Evolutionary conservation across 1,140 invertebrate genomes (phyloP), one percentile per base, ranked within the genome.

Genomic region (Luehdorfia chinensis): DNA sequence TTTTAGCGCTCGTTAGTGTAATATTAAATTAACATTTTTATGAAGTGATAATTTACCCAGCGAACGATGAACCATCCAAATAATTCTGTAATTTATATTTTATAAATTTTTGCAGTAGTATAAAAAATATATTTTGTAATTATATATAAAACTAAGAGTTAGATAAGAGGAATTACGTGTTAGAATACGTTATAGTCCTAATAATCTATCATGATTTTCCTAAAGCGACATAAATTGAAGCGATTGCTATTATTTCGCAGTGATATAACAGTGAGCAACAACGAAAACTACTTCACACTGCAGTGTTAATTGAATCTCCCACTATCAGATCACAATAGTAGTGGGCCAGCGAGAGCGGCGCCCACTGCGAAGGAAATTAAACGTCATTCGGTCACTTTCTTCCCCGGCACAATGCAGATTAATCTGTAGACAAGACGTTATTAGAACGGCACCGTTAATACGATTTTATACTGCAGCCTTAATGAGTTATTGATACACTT

Each of bases 321-420:
- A 59, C 59, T 60, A 74, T 75, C 74, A 65, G 74, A 75, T 73
- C 47, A 47, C 27, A 49, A 23, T 50, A 50, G 27, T 54, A 56
- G 61, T 68, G 51, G 52, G 33, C 61, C 65, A 75, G 60, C 50
- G 55, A 53, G 50, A 50, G 50, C 28, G 31, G 50, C 52, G 56
- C 45, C 47, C 54, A 56, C 54, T 59, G 51, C 41, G 45, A 51
- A 78, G 79, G 79, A 84, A 84, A 84, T 84, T 78, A 84, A 76
- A 84, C 69, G 78, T 83, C 77, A 73, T 74, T 70, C 66, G 66
- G 61, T 53, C 68, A 75, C 65, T 75, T 83, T 79, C 74, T 79
- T 76, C 56, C 46, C 8, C 15, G 28, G 46, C 58, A 75, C 75
- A 78, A 75, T 72, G 55, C 60, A 55, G 66, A 70, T 67, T 62